These are phyloP conservation scores for Zoanthus gigantus DNA, from an alignment of 92 coral and sea anemone species.

Conservation along the genomic window DNA sequence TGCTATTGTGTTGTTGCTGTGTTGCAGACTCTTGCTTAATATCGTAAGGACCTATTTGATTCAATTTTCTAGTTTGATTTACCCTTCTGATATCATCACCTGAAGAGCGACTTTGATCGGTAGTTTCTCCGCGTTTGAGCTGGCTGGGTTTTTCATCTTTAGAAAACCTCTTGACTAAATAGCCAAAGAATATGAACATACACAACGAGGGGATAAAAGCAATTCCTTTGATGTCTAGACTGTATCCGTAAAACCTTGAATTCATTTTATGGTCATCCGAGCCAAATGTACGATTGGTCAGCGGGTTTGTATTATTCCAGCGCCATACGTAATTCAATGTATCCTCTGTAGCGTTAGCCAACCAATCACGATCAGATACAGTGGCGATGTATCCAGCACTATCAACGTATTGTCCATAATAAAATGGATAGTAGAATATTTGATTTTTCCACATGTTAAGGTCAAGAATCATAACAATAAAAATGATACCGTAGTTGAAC, in stretches of 20 bases:
- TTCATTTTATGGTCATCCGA: constrained; percentile 79
- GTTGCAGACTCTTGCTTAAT: neutral
- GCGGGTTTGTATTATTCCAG: constrained; percentile 76
- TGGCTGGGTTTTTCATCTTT: constrained; percentile 57
- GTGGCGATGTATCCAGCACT: constrained; percentile 70
- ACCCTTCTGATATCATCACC: neutral
- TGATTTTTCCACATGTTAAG: constrained; percentile 96
- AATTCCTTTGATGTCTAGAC: constrained; percentile 76
- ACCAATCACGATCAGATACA: constrained; percentile 73
- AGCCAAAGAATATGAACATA: constrained; percentile 78
- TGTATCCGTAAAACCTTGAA: constrained; percentile 70
- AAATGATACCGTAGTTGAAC: constrained; percentile 93
- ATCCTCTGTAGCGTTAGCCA: constrained; percentile 73
- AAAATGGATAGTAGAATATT: constrained; percentile 80
- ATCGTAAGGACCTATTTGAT: neutral
- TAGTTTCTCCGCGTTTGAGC: neutral
- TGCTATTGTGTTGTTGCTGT: neutral
- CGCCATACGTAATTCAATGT: constrained; percentile 84
- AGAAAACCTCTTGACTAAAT: constrained; percentile 76
- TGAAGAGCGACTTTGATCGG: neutral
- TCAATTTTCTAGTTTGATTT: too few species aligned
- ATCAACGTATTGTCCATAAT: constrained; percentile 85
- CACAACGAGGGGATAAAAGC: constrained; percentile 85
- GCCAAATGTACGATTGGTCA: constrained; percentile 73
- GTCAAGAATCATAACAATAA: constrained; percentile 91